Evolutionary conservation across 2,797 vertebrate species (phyloP).

Genomic region (Mycteria americana): DNA sequence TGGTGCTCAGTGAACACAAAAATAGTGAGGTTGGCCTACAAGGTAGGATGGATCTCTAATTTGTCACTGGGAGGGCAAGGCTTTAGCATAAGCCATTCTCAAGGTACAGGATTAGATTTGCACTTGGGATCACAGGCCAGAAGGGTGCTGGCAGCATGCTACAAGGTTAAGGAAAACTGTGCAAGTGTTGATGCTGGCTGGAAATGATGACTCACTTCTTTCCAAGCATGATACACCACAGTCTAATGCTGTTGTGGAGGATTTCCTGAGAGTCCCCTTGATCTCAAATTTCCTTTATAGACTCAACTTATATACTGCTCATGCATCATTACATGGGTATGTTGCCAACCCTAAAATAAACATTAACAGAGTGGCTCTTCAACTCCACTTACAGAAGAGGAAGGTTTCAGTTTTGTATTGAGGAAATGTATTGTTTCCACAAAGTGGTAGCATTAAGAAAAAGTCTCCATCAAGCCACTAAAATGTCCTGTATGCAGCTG

Average conservation of each 20-base stretch:
- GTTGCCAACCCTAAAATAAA: background rate
- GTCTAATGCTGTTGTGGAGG: background rate
- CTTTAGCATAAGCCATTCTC: background rate
- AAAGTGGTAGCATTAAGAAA: background rate
- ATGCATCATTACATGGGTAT: background rate
- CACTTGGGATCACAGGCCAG: background rate
- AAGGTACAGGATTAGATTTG: background rate
- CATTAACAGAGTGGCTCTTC: background rate
- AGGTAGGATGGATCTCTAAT: background rate
- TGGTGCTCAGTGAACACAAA: background rate
- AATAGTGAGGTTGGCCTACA: background rate
- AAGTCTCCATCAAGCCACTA: background rate
- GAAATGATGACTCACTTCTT: background rate
- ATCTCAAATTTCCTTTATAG: background rate
- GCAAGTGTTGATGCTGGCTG: background rate
- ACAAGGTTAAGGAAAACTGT: background rate
- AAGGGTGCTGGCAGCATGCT: background rate
- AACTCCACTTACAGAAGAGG: background rate
- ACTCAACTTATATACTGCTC: background rate
- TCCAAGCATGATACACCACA: background rate
- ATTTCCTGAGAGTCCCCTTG: background rate
- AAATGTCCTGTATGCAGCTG: background rate
- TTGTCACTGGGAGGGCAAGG: background rate
- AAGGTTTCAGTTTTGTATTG: background rate
- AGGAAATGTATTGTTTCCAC: background rate